These are phyloP conservation scores for Gymnoscelis rufifasciata DNA, from an alignment of 2,888 invertebrate genomes.

Conservation along the genomic window DNA sequence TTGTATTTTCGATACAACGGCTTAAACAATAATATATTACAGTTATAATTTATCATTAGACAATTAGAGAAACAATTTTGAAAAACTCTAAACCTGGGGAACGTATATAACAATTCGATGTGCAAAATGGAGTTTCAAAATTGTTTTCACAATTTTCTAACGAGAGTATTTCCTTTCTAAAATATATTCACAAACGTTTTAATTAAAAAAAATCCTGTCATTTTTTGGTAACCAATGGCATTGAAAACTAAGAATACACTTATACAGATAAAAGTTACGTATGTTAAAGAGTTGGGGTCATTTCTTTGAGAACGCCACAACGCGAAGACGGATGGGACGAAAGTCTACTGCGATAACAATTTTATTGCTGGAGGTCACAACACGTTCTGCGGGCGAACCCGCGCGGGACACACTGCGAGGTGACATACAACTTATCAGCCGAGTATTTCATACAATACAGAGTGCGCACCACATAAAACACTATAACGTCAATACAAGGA, in stretches of 20 bases:
- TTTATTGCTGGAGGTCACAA: conserved; percentile 67
- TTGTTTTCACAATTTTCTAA: conserved; percentile 62
- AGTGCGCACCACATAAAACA: conserved; percentile 44
- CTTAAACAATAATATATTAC: conserved; percentile 78
- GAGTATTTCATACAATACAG: conserved; percentile 42
- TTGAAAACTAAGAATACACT: conserved; percentile 69
- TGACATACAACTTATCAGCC: conserved; percentile 29
- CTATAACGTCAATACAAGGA: conserved; percentile 38
- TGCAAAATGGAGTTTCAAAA: conserved; percentile 63
- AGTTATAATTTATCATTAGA: conserved; percentile 72
- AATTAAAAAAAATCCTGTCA: conserved; percentile 74
- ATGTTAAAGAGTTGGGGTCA: conserved; percentile 49
- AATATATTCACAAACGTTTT: conserved; percentile 74
- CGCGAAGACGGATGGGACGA: conserved; percentile 58
- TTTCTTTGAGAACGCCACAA: conserved; percentile 61
- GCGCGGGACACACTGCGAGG: conserved; percentile 35
- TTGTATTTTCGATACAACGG: conserved; percentile 77
- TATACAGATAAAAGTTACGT: conserved; percentile 66
- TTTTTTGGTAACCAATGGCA: conserved; percentile 79
- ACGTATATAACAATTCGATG: conserved; percentile 76
- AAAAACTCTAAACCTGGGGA: conserved; percentile 63
- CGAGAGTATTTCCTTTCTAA: conserved; percentile 65
- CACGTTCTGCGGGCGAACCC: conserved; percentile 23
- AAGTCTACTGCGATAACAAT: conserved; percentile 48
- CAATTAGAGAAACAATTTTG: conserved; percentile 65